A percentile compares a stretch with the other conserved stretches of the same genome.
phyloP scores from a whole-genome alignment of 2,797 vertebrate species.

The Aphelocoma californica region DNA sequence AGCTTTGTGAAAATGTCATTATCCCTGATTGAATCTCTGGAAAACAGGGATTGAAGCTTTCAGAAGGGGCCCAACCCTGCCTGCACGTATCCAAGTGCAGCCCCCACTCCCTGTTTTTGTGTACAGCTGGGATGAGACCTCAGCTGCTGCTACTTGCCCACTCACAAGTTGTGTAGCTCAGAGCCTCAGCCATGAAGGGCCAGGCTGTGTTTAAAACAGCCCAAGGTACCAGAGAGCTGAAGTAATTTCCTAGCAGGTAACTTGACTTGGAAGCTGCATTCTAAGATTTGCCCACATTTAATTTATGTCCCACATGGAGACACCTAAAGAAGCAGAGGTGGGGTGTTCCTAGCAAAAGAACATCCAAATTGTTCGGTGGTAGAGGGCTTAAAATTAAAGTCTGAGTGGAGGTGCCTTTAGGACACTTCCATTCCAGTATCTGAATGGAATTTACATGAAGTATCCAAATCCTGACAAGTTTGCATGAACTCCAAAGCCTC shows the following conservation, averaged over 20 bases:
- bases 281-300: rapidly evolving
- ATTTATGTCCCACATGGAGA: neutral
- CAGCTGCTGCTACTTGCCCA: no score
- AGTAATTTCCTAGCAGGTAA: neutral
- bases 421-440: neutral
- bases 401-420: neutral
- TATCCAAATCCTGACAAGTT: neutral
- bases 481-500: neutral
- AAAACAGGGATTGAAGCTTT: neutral
- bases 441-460: neutral
- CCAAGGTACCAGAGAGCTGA: neutral
- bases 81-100: neutral
- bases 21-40: neutral
- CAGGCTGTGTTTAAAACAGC: neutral
- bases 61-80: neutral
- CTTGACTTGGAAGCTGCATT: neutral
- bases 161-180: neutral
- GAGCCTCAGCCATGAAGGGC: neutral
- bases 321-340: neutral
- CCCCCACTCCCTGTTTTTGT: neutral
- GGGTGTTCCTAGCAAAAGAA: neutral
- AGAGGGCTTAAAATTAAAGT: neutral
- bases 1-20: neutral
- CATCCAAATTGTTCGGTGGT: neutral
- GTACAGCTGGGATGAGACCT: no score